phyloP scores from a whole-genome alignment of 37 sponge, comb jelly and placozoan genomes.

The Halichondria panicea region DNA sequence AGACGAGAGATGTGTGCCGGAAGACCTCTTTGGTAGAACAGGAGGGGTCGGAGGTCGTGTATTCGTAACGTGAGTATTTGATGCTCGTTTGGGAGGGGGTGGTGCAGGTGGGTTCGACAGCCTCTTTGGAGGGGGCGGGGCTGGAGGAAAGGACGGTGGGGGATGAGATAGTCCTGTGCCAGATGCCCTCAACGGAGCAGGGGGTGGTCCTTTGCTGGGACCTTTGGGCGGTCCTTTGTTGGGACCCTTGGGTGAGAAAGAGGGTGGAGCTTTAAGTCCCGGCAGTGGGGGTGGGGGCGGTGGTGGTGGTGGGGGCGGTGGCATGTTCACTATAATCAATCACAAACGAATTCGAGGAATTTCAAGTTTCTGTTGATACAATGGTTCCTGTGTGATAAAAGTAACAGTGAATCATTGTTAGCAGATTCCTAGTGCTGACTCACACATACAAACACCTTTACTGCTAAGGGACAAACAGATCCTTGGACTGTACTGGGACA shows the following conservation, averaged over 20 bases:
- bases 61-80: background rate
- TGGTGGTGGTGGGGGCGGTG: conserved; percentile 19
- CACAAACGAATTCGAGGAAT: no score
- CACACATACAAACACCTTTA: no score
- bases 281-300: conserved; percentile 3
- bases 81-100: conserved; percentile 8
- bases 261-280: background rate
- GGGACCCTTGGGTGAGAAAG: background rate
- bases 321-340: no score
- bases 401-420: no score
- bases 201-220: background rate
- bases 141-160: no score
- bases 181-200: no score
- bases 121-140: background rate
- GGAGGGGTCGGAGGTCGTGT: conserved; percentile 6
- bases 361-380: no score
- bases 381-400: no score
- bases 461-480: no score
- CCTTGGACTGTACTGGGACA: no score
- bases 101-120: background rate
- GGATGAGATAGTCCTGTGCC: no score
- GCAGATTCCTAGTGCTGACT: no score
- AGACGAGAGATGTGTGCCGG: background rate
- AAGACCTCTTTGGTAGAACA: background rate
- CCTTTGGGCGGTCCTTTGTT: background rate